phyloP scores from a whole-genome alignment of 1,140 invertebrate species.

The Drosophila mojavensis region DNA sequence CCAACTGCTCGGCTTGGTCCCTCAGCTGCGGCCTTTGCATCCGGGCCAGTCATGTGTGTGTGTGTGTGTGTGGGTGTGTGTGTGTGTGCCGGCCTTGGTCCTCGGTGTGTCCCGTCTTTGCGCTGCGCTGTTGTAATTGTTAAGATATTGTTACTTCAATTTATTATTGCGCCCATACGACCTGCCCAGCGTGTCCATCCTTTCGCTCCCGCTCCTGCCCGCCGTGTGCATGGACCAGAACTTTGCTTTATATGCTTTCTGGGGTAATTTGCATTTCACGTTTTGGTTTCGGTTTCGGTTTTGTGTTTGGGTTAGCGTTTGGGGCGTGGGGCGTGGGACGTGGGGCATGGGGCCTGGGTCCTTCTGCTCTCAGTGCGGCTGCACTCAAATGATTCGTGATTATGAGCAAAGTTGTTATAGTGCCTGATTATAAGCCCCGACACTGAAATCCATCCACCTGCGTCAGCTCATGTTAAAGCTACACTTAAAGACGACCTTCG shows the following conservation, averaged over 20 bases:
- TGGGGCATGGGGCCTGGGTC: neutral
- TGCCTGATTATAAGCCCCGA: constrained; percentile 44
- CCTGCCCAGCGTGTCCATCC: constrained; percentile 11
- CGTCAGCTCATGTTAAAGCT: neutral
- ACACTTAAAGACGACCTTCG: constrained; percentile 9
- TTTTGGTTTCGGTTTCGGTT: constrained; percentile 34
- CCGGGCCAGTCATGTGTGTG: constrained; percentile 16
- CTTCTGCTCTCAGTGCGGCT: constrained; percentile 19
- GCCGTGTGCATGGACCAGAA: neutral
- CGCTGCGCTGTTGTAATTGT: constrained; percentile 72
- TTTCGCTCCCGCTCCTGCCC: neutral
- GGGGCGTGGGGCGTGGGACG: neutral
- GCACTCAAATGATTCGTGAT: constrained; percentile 71
- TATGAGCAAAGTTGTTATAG: constrained; percentile 70
- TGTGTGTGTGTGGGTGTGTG: constrained; percentile 15
- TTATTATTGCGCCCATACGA: constrained; percentile 65
- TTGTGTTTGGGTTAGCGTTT: neutral
- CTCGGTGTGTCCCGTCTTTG: constrained; percentile 15
- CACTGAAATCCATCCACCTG: constrained; percentile 5
- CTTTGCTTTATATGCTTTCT: constrained; percentile 40
- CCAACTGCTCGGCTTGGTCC: constrained; percentile 9
- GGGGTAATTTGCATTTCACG: constrained; percentile 69
- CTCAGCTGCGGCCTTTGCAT: constrained; percentile 22
- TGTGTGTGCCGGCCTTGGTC: constrained; percentile 20
- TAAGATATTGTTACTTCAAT: constrained; percentile 82